These are phyloP conservation scores for Silurus lanzhouensis DNA, from an alignment of 2,797 vertebrate species.

Conservation along the genomic window DNA sequence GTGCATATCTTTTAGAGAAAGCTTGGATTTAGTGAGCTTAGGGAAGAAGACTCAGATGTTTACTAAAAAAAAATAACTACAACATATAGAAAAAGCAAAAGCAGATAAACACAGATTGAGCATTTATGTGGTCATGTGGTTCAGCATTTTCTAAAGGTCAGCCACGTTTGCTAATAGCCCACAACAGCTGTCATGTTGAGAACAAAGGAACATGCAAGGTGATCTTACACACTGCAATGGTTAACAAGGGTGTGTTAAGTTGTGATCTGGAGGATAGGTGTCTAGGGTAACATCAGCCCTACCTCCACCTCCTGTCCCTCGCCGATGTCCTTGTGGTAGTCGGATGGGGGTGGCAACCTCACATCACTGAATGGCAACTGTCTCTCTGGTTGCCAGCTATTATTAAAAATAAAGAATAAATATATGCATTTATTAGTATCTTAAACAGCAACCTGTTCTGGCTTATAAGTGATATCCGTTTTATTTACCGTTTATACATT, in stretches of 20 bases:
- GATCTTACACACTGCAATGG: background rate
- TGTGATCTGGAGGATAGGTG: background rate
- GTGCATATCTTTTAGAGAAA: background rate
- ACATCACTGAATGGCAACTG: slow-evolving; percentile 91
- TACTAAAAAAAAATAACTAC: background rate
- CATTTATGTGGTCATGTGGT: background rate
- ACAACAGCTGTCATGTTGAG: background rate
- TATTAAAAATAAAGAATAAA: slow-evolving; percentile 1
- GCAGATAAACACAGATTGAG: background rate
- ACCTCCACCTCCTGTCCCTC: slow-evolving; percentile 95
- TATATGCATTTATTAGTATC: background rate
- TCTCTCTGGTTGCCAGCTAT: slow-evolving; percentile 91
- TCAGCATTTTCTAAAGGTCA: background rate
- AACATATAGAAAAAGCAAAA: background rate
- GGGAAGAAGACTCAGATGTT: background rate
- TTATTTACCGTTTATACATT: background rate
- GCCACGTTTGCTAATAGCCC: background rate
- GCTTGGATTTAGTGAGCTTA: background rate
- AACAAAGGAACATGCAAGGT: slow-evolving; percentile 11
- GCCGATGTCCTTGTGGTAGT: slow-evolving; percentile 86
- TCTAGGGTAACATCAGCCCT: slow-evolving; percentile 49
- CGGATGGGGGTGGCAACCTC: slow-evolving; percentile 85
- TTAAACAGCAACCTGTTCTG: background rate
- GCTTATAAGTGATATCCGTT: background rate
- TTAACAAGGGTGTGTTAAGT: slow-evolving; percentile 3